phyloP scores from a whole-genome alignment of 2,888 invertebrate species.

The Invenusta paracnida region DNA sequence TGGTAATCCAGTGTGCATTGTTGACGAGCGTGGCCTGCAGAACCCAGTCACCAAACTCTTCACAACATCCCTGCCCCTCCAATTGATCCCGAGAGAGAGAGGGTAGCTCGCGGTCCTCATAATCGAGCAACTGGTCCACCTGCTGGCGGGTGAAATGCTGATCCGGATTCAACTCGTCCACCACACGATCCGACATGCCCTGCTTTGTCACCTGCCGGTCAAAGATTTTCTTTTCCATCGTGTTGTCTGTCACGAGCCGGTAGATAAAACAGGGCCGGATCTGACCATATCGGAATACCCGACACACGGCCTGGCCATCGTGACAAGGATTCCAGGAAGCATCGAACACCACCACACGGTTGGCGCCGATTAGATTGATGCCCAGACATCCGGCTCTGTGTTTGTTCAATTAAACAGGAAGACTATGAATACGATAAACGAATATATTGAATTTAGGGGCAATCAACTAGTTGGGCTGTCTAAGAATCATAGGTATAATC shows the following conservation, averaged over 20 bases:
- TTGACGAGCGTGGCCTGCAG: slow-evolving; percentile 68
- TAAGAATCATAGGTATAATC: too few species aligned
- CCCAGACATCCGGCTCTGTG: slow-evolving; percentile 84
- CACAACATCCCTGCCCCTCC: too few species aligned
- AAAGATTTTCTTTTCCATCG: slow-evolving; percentile 93
- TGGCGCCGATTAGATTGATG: slow-evolving; percentile 93
- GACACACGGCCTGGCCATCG: slow-evolving; percentile 80
- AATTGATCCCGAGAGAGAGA: too few species aligned
- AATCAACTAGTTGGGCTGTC: too few species aligned
- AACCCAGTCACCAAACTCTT: slow-evolving; percentile 71
- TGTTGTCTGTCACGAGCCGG: slow-evolving; percentile 90
- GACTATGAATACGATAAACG: too few species aligned
- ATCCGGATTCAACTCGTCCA: slow-evolving; percentile 95
- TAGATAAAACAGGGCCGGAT: slow-evolving; percentile 89
- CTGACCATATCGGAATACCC: slow-evolving; percentile 91
- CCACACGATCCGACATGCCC: slow-evolving; percentile 78
- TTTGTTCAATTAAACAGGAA: too few species aligned
- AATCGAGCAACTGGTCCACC: slow-evolving; percentile 70
- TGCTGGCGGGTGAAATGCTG: slow-evolving; percentile 65
- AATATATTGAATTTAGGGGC: too few species aligned
- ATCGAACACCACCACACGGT: slow-evolving; percentile 92
- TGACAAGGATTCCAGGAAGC: slow-evolving; percentile 99
- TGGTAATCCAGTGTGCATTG: slow-evolving; percentile 63
- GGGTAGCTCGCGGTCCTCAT: slow-evolving; percentile 66
- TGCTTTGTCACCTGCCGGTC: slow-evolving; percentile 78